phyloP scores from a whole-genome alignment of 2,113 vertebrate species.

The Crypturellus undulatus region DNA sequence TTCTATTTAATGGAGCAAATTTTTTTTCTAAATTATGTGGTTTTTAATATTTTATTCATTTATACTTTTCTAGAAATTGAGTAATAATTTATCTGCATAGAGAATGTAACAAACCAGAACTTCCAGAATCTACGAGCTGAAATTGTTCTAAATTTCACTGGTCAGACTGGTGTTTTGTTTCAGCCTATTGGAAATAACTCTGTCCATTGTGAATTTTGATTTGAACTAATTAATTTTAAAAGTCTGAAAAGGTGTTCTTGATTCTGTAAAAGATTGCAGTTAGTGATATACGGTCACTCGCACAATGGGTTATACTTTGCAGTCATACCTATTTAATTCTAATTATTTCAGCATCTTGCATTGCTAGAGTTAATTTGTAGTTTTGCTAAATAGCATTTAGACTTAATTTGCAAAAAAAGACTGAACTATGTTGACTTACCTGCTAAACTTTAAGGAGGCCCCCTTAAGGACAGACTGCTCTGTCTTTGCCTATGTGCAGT shows the following conservation, averaged over 20 bases:
- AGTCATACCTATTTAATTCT: background rate
- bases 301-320: background rate
- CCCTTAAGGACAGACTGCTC: background rate
- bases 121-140: background rate
- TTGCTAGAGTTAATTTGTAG: background rate
- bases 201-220: background rate
- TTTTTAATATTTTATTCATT: background rate
- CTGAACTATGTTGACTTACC: background rate
- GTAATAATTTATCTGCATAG: background rate
- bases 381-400: background rate
- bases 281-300: background rate
- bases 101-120: background rate
- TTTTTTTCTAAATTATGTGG: background rate
- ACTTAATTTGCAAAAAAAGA: background rate
- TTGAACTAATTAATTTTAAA: background rate
- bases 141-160: background rate
- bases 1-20: background rate
- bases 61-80: background rate
- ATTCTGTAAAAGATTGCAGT: background rate
- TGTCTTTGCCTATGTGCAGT: background rate
- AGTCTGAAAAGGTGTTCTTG: background rate
- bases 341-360: background rate
- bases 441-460: background rate
- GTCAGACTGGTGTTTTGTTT: background rate
- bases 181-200: background rate